phyloP scores from a whole-genome alignment of 2,113 vertebrate genomes.

The Brachyhypopomus occidentalis region DNA sequence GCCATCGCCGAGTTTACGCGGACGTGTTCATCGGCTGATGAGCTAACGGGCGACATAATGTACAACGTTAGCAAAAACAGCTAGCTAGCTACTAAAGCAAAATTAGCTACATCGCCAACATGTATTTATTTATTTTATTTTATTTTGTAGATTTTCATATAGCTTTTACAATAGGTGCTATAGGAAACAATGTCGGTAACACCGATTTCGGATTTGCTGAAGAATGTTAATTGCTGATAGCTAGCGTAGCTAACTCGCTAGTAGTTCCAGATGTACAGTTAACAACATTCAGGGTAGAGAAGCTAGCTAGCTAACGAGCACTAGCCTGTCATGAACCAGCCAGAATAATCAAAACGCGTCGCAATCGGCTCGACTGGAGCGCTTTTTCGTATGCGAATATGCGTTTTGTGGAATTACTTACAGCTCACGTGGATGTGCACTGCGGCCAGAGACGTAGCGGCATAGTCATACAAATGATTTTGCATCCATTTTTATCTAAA shows the following conservation, averaged over 20 bases:
- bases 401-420: slow-evolving; percentile 27
- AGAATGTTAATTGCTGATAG: not conserved
- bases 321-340: not conserved
- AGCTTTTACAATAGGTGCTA: not conserved
- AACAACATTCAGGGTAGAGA: slow-evolving; percentile 17
- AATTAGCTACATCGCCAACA: not conserved
- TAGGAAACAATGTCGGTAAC: not conserved
- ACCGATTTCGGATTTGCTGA: not conserved
- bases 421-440: slow-evolving; percentile 31
- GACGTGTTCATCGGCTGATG: slow-evolving; percentile 18
- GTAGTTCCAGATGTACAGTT: slow-evolving; percentile 22
- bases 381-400: not conserved
- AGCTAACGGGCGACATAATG: not conserved
- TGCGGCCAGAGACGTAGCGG: slow-evolving; percentile 42
- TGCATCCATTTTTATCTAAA: slow-evolving; percentile 46
- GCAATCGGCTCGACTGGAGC: slow-evolving; percentile 6
- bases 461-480: slow-evolving; percentile 53
- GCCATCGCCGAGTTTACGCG: not conserved
- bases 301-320: not conserved
- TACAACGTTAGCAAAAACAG: not conserved
- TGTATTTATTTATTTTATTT: not conserved
- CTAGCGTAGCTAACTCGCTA: not conserved
- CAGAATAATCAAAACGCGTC: slow-evolving; percentile 16
- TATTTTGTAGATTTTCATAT: not conserved
- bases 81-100: not conserved